A percentile compares a stretch with the other conserved stretches of the same genome.
phyloP scores from a whole-genome alignment of 2,888 invertebrate species.

The Anagyrus pseudococci region DNA sequence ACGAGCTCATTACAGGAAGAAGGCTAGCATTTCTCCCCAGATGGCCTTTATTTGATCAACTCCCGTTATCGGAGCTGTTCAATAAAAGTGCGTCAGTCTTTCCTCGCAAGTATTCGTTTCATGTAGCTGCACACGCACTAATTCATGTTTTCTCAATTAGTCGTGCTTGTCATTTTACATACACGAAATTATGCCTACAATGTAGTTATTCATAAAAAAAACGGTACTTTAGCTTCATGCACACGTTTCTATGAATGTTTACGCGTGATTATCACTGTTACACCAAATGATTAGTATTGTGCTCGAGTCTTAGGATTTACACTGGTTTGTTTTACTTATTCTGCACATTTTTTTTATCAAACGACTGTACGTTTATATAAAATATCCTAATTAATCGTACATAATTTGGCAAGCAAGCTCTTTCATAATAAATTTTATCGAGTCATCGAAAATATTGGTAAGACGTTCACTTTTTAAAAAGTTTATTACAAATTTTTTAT shows the following conservation, averaged over 20 bases:
- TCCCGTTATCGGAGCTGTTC: conserved; percentile 25
- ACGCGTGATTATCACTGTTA: conserved; percentile 32
- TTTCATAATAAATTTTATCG: conserved; percentile 25
- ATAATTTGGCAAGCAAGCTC: conserved; percentile 35
- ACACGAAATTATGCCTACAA: conserved; percentile 12
- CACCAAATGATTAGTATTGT: conserved; percentile 24
- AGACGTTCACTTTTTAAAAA: conserved; percentile 12
- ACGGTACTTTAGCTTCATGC: conserved; percentile 10
- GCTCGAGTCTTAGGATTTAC: conserved; percentile 21
- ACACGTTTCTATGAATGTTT: conserved; percentile 24
- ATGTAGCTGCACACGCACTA: conserved; percentile 8
- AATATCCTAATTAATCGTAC: conserved; percentile 10
- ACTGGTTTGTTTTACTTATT: no score
- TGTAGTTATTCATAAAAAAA: conserved; percentile 18
- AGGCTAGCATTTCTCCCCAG: conserved; percentile 23
- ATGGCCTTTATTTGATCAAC: conserved; percentile 18
- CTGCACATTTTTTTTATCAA: no score
- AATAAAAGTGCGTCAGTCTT: conserved; percentile 36
- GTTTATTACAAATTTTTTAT: conserved; percentile 30
- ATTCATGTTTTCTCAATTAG: conserved; percentile 12
- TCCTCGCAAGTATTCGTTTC: conserved; percentile 28
- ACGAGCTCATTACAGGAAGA: conserved; percentile 28
- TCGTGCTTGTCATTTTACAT: conserved; percentile 8
- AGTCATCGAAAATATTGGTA: conserved; percentile 34
- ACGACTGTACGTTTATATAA: no score